phyloP scores from a whole-genome alignment of 2,113 vertebrate genomes.

The Corythoichthys haematopterus region DNA sequence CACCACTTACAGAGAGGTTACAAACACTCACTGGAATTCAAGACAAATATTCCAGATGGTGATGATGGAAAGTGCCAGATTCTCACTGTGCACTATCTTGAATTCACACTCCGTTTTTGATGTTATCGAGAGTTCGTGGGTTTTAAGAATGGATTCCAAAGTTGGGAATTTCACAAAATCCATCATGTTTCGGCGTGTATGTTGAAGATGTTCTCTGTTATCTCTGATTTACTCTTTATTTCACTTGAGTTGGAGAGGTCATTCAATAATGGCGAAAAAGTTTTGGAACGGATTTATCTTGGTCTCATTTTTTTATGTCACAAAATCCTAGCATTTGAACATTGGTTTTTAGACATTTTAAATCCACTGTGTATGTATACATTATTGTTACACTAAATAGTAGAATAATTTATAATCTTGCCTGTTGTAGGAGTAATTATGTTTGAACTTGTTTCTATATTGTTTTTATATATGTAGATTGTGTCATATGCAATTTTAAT shows the following conservation, averaged over 20 bases:
- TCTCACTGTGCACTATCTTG: not conserved
- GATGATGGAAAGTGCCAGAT: constrained; percentile 56
- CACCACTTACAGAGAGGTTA: constrained; percentile 63
- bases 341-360: too few species aligned
- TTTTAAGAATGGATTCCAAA: not conserved
- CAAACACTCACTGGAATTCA: constrained; percentile 71
- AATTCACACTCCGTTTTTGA: not conserved
- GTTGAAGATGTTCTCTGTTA: not conserved
- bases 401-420: too few species aligned
- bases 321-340: too few species aligned
- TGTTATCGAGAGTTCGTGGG: not conserved
- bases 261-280: not conserved
- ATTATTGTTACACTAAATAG: too few species aligned
- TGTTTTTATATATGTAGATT: not conserved
- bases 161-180: not conserved
- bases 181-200: not conserved
- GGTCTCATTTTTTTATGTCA: too few species aligned
- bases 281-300: too few species aligned
- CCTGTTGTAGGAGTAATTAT: not conserved
- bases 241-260: not conserved
- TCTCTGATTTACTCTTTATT: not conserved
- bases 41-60: constrained; percentile 81
- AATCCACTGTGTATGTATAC: too few species aligned
- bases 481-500: not conserved
- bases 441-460: not conserved